Percentiles rank a stretch among this genome's conserved stretches.
Evolutionary conservation across 2,797 vertebrate species (phyloP).

Genomic region (Benthosema pterotum): DNA sequence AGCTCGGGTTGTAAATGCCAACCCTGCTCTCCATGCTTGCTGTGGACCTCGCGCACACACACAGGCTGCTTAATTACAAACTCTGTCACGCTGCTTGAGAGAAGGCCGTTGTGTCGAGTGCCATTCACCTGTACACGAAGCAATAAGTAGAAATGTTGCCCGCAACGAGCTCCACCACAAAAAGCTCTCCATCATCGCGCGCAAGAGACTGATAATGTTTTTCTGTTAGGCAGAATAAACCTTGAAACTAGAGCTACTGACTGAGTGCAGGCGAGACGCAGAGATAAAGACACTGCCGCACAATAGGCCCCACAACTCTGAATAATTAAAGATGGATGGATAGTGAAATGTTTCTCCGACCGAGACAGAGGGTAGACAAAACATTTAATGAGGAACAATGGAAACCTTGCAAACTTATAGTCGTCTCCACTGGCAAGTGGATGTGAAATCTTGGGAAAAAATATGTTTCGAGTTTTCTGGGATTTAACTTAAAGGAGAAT

Average conservation of each 20-base stretch:
- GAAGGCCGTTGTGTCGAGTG: constrained; percentile 15
- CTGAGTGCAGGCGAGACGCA: constrained; percentile 51
- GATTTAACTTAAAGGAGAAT: constrained; percentile 57
- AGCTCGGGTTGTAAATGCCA: constrained; percentile 55
- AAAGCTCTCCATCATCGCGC: constrained; percentile 33
- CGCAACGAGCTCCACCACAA: constrained; percentile 14
- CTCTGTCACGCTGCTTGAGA: constrained; percentile 10
- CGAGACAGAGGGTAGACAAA: constrained; percentile 49
- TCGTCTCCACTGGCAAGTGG: constrained; percentile 58
- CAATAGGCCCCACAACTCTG: constrained; percentile 43
- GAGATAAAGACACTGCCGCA: constrained; percentile 51
- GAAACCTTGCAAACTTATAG: constrained; percentile 49
- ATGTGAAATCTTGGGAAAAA: constrained; percentile 24
- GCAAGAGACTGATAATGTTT: constrained; percentile 35
- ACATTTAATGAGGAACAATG: constrained; percentile 40
- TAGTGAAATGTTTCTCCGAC: constrained; percentile 49
- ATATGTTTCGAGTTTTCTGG: background rate
- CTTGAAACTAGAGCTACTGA: constrained; percentile 44
- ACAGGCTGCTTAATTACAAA: constrained; percentile 10
- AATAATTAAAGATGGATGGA: constrained; percentile 54
- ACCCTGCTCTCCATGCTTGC: constrained; percentile 20
- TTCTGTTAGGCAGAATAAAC: constrained; percentile 48
- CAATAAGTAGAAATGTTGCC: constrained; percentile 11
- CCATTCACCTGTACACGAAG: constrained; percentile 22
- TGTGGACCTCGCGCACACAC: background rate